Percentiles rank a stretch among this genome's conserved stretches.
phyloP scores from a whole-genome alignment of 2,113 vertebrate genomes.

The Edolisoma coerulescens region DNA sequence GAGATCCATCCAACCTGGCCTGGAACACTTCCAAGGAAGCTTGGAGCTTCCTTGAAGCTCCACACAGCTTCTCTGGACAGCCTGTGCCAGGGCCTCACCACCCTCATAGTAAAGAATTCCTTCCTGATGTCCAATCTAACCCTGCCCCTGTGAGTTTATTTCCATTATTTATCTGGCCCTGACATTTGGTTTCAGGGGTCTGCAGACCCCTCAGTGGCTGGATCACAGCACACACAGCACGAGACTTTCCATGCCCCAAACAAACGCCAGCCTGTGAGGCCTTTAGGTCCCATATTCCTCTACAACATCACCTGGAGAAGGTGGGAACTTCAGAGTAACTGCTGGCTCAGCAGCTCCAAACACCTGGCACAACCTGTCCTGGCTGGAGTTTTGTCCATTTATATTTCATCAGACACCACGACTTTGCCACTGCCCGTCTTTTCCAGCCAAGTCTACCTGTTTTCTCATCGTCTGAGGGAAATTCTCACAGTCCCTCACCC shows the following conservation, averaged over 20 bases:
- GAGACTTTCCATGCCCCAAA: fast-evolving
- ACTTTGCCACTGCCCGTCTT: neutral
- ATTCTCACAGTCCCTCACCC: neutral
- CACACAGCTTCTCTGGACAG: neutral
- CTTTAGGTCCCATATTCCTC: neutral
- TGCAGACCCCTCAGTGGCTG: neutral
- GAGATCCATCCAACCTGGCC: neutral
- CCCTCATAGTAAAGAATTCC: neutral
- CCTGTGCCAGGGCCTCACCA: neutral
- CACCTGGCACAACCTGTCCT: neutral
- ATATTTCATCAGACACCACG: neutral
- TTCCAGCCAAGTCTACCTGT: neutral
- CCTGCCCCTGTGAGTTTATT: neutral
- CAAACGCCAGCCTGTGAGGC: neutral
- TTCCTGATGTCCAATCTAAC: neutral
- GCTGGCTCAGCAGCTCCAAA: neutral
- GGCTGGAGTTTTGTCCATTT: neutral
- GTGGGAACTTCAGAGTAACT: neutral
- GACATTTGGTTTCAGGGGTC: neutral
- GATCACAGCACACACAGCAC: neutral
- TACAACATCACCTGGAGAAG: neutral
- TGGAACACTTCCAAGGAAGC: neutral
- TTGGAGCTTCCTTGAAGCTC: too few species aligned
- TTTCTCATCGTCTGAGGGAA: neutral
- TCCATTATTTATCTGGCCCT: neutral